Evolutionary conservation across 2,888 invertebrate species (phyloP), one percentile per base, ranked within the genome.

Genomic region (Cerastis leucographa): DNA sequence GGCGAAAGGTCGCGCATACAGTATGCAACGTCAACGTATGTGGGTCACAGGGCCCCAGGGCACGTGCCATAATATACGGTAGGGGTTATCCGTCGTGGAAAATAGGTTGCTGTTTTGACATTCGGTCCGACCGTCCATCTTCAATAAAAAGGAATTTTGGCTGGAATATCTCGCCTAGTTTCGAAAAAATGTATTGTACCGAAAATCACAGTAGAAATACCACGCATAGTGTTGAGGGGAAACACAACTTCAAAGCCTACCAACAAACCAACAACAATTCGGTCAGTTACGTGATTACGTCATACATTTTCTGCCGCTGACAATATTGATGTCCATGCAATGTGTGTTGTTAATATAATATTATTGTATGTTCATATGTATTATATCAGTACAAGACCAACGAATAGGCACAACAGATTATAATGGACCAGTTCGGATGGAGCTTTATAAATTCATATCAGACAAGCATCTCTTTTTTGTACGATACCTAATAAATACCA

Each of bases 31-130:
- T 71, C 84, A 56, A 9, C 56, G 85, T 87, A 91, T 90, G 83
- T 91, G 89, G 91, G 92, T 91, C 91, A 90, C 78, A 87, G 77
- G 85, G 87, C 89, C 89, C 83, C 84, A 87, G 89, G 89, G 88
- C 87, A 83, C 85, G 79, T 79, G 79, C 77, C 84, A 76, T 79
- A 79, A 78, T 84, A 81, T 79, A 80, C 81, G 65, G 76, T 69
- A 81, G 70, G 76, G 78, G 76, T 81, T n/a, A 86, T 84, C 80
- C 77, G 86, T 84, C 83, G 68, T 62, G 75, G 35, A 72, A 76
- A 82, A 83, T 80, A 80, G 82, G 71, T 83, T 73, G 35, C 67
- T 68, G 74, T 86, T 85, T 86, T 79, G 67, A 69, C 66, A 76
- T 76, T 76, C 22, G 56, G 59, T n/a, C 44, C 72, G 44, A 61